Conservation (phyloP, 2,888 invertebrate genomes). For the Nycteola revayana region DNA sequence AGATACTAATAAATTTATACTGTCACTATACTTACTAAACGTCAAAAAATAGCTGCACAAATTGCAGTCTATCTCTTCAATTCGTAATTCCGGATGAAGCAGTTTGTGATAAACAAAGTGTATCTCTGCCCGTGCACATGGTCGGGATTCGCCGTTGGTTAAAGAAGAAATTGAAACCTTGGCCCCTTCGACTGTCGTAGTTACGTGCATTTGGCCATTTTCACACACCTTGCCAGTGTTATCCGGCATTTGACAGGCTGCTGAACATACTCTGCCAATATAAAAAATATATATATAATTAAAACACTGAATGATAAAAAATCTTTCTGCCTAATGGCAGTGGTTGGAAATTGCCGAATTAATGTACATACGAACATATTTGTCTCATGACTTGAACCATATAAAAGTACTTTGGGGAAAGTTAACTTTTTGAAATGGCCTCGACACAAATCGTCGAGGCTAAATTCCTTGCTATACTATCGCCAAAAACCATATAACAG, state of each 20-base stretch:
- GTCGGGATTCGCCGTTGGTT: slow-evolving; percentile 28
- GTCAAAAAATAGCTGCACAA: slow-evolving; percentile 43
- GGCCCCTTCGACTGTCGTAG: slow-evolving; percentile 27
- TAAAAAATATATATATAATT: too few species aligned
- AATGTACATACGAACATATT: too few species aligned
- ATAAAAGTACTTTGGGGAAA: too few species aligned
- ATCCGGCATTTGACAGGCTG: slow-evolving; percentile 60
- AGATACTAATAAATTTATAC: too few species aligned
- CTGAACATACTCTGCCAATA: slow-evolving; percentile 59
- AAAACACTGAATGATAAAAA: too few species aligned
- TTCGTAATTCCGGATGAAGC: slow-evolving; percentile 45
- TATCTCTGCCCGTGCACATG: slow-evolving; percentile 50
- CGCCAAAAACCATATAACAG: too few species aligned
- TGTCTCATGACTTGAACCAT: too few species aligned
- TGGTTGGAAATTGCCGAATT: too few species aligned
- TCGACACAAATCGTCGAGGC: too few species aligned
- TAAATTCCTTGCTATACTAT: too few species aligned
- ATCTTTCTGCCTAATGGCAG: too few species aligned
- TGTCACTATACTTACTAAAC: slow-evolving; percentile 50
- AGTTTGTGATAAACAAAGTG: slow-evolving; percentile 44
- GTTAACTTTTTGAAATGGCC: too few species aligned
- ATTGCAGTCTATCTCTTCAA: slow-evolving; percentile 32
- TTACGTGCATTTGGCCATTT: slow-evolving; percentile 47
- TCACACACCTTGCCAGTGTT: slow-evolving; percentile 50
- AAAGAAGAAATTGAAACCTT: slow-evolving; percentile 37